A percentile compares a stretch with the other conserved stretches of the same genome.
These are phyloP conservation scores for Xanthostigma xanthostigma DNA, from an alignment of 2,888 invertebrate genomes.

Conservation along the genomic window DNA sequence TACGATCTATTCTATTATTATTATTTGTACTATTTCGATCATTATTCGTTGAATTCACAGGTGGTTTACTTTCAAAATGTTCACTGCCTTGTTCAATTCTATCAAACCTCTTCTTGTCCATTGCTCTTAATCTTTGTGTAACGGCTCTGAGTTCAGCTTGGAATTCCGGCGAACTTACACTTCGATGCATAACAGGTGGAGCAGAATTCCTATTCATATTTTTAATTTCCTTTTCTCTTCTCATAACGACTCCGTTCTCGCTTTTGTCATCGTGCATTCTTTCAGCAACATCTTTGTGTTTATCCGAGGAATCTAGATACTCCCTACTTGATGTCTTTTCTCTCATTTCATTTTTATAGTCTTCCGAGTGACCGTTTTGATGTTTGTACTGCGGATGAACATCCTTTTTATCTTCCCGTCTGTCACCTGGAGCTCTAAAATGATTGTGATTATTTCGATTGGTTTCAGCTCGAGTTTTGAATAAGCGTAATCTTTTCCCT, in stretches of 20 bases:
- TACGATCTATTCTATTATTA: neutral
- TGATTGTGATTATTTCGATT: conserved; percentile 33
- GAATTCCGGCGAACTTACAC: conserved; percentile 34
- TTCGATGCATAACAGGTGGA: conserved; percentile 27
- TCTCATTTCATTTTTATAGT: too few species aligned
- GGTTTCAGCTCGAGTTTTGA: conserved; percentile 60
- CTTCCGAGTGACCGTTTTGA: too few species aligned
- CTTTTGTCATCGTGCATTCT: too few species aligned
- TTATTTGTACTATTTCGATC: neutral
- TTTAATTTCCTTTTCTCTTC: conserved; percentile 2
- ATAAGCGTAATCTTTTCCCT: conserved; percentile 46
- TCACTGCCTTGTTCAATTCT: conserved; percentile 19
- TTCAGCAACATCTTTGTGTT: too few species aligned
- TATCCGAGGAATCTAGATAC: too few species aligned
- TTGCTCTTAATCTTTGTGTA: conserved; percentile 22
- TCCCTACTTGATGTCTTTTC: too few species aligned
- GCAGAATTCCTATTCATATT: conserved; percentile 19
- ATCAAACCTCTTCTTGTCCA: conserved; percentile 13
- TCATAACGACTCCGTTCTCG: conserved; percentile 1
- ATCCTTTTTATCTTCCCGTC: conserved; percentile 6
- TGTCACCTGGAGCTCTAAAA: conserved; percentile 15
- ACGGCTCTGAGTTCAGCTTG: conserved; percentile 34
- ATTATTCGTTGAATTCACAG: conserved; percentile 3
- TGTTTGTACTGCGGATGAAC: conserved; percentile 6
- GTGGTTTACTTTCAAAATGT: conserved; percentile 1